A percentile compares a stretch with the other conserved stretches of the same genome.
phyloP scores from a whole-genome alignment of 53 echinoderm and acorn worm species.

The Stichopus horrens region DNA sequence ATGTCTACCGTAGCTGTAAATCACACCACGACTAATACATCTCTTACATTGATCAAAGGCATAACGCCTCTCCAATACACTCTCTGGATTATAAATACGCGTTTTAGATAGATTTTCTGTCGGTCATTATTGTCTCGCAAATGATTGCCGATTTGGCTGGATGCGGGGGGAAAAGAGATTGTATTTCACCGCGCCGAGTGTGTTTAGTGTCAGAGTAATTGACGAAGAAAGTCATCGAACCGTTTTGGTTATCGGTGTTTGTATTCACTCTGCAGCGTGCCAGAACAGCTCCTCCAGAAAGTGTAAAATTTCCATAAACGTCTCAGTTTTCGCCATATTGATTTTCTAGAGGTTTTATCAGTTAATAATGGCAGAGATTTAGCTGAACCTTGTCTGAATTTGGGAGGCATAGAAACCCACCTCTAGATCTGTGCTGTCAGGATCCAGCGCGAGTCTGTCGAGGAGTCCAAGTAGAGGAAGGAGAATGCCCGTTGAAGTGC shows the following conservation, averaged over 20 bases:
- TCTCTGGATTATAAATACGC: conserved; percentile 43
- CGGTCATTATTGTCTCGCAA: conserved; percentile 45
- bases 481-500: conserved; percentile 11
- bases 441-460: background rate
- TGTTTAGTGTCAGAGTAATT: conserved; percentile 46
- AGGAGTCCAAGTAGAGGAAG: background rate
- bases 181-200: conserved; percentile 36
- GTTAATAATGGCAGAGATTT: conserved; percentile 43
- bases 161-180: conserved; percentile 30
- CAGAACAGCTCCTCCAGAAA: conserved; percentile 24
- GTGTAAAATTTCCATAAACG: conserved; percentile 45
- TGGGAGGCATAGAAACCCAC: conserved; percentile 35
- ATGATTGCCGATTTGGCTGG: conserved; percentile 46
- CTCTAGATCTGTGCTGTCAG: conserved; percentile 1
- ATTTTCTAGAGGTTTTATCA: conserved; percentile 45
- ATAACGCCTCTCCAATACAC: conserved; percentile 44
- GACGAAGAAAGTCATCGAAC: conserved; percentile 45
- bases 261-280: conserved; percentile 19
- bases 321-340: conserved; percentile 43
- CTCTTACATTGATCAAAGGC: conserved; percentile 45
- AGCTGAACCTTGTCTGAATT: conserved; percentile 31
- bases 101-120: conserved; percentile 45
- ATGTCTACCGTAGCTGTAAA: conserved; percentile 42
- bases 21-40: conserved; percentile 43
- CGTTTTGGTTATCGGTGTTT: conserved; percentile 39